Base-by-base conservation (phyloP, 1,140 invertebrate genomes). In the Drosophila tani region DNA sequence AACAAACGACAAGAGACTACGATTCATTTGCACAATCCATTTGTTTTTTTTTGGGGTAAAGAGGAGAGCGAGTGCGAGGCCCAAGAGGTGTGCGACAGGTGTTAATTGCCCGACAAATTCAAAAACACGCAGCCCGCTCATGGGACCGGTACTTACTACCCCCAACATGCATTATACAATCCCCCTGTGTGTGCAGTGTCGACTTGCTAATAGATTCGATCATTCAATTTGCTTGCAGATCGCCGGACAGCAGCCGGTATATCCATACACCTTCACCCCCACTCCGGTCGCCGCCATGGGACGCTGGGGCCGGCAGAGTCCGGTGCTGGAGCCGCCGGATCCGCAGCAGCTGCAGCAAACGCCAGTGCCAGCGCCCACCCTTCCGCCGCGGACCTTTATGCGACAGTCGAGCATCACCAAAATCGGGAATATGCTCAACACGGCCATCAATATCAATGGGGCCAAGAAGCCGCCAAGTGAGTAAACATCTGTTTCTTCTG, bases 381-480 rank as follows among this genome's bases (percentile, higher is more conserved):
- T 92, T 5, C 91, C 94, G 91, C 65, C 93, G 80, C 82, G 93
- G 84, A 82, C 94, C 29, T 91, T 95, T 80, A 95, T 95, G 92
- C 94, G 95, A 62, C 95, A 96, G 90, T 94, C 95, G 56, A 95
- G 95, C 93, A 94, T 95, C 87, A 95, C 95, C 32, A 95, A 95
- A 91, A 94, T 95, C 66, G 94, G 95, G n/a, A 94, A 94, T 68
- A 95, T 95, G 93, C 94, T 95, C 63, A 95, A 95, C 81, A 95
- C 95, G 47, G 95, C 95, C 59, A 95, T 95, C 66, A 93, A 93
- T 49, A 95, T 95, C 64, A 93, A 93, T 57, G 91, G 91, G 43
- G 78, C 92, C 4, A 93, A 93, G 21, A 93, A 88, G 67, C 85
- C 87, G 77, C 79, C 70, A 66, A 91, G 93, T 93, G 57, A 93